These are phyloP conservation scores for Boloria selene DNA, from an alignment of 2,888 invertebrate genomes.

Conservation along the genomic window DNA sequence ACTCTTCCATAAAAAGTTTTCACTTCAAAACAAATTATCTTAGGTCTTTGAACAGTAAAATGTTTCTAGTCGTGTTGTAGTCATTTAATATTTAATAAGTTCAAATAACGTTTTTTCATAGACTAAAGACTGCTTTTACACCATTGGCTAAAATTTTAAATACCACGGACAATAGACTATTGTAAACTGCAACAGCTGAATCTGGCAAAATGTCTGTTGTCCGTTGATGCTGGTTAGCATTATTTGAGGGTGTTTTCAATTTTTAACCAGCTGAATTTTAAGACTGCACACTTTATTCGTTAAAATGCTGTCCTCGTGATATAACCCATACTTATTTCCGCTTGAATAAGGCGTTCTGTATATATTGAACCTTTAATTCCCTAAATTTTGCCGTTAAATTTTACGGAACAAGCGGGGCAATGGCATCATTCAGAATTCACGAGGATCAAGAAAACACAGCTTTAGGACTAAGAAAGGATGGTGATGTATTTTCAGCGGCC, in stretches of 20 bases:
- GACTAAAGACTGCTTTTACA: slow-evolving; percentile 16
- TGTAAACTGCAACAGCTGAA: slow-evolving; percentile 77
- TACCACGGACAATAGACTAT: slow-evolving; percentile 63
- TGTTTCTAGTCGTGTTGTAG: too few species aligned
- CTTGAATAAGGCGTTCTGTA: slow-evolving; percentile 53
- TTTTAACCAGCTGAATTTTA: slow-evolving; percentile 47
- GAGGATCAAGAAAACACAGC: slow-evolving; percentile 89
- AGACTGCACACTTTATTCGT: slow-evolving; percentile 56
- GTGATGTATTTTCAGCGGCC: slow-evolving; percentile 69
- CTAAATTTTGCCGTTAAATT: slow-evolving; percentile 59
- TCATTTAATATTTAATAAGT: too few species aligned
- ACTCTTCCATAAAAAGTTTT: too few species aligned
- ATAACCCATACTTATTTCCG: slow-evolving; percentile 48
- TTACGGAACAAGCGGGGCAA: slow-evolving; percentile 74
- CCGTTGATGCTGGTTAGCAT: slow-evolving; percentile 70
- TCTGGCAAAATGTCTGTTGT: slow-evolving; percentile 72
- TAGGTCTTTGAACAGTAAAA: too few species aligned
- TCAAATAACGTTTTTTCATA: slow-evolving; percentile 23
- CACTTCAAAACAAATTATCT: too few species aligned
- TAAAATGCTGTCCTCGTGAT: slow-evolving; percentile 60
- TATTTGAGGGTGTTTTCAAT: slow-evolving; percentile 68
- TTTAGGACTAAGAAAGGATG: slow-evolving; percentile 78
- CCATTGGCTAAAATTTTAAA: slow-evolving; percentile 71
- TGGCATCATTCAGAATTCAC: slow-evolving; percentile 89
- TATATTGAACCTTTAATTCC: slow-evolving; percentile 50